Evolutionary conservation across 2,797 vertebrate genomes (phyloP), one percentile per base, ranked within the genome.

Genomic region (Lycodopsis pacificus): DNA sequence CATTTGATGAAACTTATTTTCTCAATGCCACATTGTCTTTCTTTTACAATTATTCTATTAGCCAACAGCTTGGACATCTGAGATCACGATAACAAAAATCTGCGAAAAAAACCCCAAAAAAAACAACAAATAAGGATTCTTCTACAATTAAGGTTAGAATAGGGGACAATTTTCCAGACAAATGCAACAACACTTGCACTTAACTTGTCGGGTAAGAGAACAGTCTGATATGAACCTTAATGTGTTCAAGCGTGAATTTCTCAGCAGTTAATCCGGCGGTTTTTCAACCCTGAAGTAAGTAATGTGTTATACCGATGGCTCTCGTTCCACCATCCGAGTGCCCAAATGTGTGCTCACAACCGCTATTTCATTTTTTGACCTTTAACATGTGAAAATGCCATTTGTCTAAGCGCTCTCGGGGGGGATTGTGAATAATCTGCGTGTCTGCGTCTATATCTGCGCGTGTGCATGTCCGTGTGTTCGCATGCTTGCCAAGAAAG

Each of bases 331-430:
- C 48, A 65, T 14, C 77, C 51, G 34, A 70, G 51, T 11, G 48
- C 42, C 65, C 25, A 71, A 59, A 87, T 84, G 67, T 86, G 89
- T 65, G 74, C 65, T 71, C 73, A 34, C 20, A 58, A 67, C 56
- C 25, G 48, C 64, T 61, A 67, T 86, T 90, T 88, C 82, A 81
- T 74, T 86, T 85, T 85, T 54, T 90, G 86, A 91, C 88, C 90
- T 92, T 91, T 91, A 80, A 90, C 88, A 88, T 89, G 79, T 85
- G 76, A 88, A 93, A 88, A 90, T 84, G 81, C 77, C 82, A 86
- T 90, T 89, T 82, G 86, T 88, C 66, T 83, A 75, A 90, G 81
- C 32, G 7, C 84, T 77, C 79, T 79, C 81, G 19, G 67, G 72
- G 77, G 88, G 88, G 87, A 83, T 80, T 80, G 80, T 84, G 73